Percentiles rank a stretch among this genome's conserved stretches.
Evolutionary conservation across 2,113 vertebrate species (phyloP).

Genomic region (cattle (Bos taurus)): DNA sequence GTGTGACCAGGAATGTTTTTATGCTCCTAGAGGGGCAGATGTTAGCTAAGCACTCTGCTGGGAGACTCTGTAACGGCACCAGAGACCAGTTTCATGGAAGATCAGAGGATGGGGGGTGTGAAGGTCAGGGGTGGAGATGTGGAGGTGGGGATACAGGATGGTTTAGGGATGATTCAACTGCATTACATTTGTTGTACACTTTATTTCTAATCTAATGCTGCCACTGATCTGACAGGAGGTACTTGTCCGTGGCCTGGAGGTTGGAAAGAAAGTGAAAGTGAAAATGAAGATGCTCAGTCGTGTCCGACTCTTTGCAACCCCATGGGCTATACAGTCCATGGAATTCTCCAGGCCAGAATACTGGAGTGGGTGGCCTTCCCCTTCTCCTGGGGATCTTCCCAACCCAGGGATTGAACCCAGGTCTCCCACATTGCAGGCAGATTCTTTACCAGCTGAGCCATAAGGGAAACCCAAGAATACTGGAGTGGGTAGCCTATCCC

Average conservation of each 20-base stretch:
- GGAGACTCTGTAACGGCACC: neutral
- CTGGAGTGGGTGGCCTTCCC: neutral
- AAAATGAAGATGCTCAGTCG: neutral
- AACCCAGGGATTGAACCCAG: neutral
- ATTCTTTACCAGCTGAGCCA: neutral
- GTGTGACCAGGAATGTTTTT: neutral
- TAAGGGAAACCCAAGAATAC: neutral
- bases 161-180: neutral
- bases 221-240: neutral
- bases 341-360: neutral
- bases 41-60: neutral
- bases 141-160: neutral
- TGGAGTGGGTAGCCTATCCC: neutral
- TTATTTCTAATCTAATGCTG: neutral
- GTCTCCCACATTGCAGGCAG: neutral
- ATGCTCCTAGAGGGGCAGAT: neutral
- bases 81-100: neutral
- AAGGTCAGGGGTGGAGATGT: neutral
- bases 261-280: neutral
- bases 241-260: neutral
- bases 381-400: neutral
- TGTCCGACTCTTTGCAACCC: neutral
- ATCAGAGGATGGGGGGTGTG: neutral
- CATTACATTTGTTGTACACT: neutral
- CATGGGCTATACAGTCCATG: neutral